Base-by-base conservation (phyloP, 2,113 vertebrate genomes). In the Guaruba guarouba region DNA sequence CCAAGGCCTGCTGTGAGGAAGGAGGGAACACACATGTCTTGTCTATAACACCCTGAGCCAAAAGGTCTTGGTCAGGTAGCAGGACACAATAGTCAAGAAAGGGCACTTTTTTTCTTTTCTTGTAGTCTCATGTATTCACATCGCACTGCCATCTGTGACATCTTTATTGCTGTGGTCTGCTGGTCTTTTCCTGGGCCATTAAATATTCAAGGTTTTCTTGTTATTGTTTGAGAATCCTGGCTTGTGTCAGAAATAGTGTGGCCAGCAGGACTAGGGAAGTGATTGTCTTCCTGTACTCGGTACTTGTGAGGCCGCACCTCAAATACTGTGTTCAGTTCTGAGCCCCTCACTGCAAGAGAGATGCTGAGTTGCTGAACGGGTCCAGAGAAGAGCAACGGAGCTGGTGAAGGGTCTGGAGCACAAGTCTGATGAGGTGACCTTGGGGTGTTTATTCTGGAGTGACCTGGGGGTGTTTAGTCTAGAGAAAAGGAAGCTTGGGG, bases 231-330 rank as follows among this genome's bases (percentile, higher is more conserved):
- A 62, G 79, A 67, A 70, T 74, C 35, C 54, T 91, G 39, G n/a
- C 29, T 6, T 61, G 19, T 74, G 7, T 35, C 28, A 74, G 61
- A 5, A 74, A 27, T 9, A 52, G 44, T 2, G 14, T 54, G 46
- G 44, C 59, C 48, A 63, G 69, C 25, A 62, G 62, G 39, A 48
- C 2, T 1, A 43, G 61, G n/a, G 24, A 8, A 6, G 19, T 13
- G 24, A 17, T 28, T 0, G 1, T 33, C 2, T 23, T n/a, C 31
- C 43, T 57, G 51, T 51, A 22, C 35, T 57, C 0, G 0, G 48
- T 25, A 13, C 41, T 41, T 44, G 33, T 44, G 74, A 59, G 59
- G 57, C 33, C 2, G 9, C 33, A 44, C 49, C 35, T 63, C 4
- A 1, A 48, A 27, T 63, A 2, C 39, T 62, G 37, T 14, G 37